Conservation (phyloP, 2,797 vertebrate genomes). For the Enteromius mattozi region DNA sequence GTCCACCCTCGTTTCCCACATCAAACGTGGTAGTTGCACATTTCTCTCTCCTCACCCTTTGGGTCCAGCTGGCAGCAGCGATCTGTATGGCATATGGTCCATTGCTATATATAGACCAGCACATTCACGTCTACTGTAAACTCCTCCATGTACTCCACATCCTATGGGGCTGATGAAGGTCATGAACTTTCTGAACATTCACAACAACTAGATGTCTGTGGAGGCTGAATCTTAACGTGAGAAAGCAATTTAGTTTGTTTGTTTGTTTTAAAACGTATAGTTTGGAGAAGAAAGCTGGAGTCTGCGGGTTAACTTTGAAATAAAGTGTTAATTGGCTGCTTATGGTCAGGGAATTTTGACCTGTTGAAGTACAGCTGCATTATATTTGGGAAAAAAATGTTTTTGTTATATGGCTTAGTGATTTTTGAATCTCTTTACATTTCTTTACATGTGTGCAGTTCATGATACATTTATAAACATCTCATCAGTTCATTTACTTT, state of each 20-base stretch:
- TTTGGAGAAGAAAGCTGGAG: conserved; percentile 10
- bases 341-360: not conserved
- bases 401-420: not conserved
- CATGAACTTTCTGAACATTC: conserved; percentile 3
- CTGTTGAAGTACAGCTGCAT: not conserved
- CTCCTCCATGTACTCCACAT: conserved; percentile 16
- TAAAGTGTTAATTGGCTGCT: conserved; percentile 63
- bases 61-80: conserved; percentile 39
- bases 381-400: not conserved
- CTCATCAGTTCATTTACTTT: not conserved
- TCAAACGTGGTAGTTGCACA: conserved; percentile 28
- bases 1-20: conserved; percentile 44
- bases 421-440: not conserved
- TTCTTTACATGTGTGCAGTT: not conserved
- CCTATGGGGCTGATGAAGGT: conserved; percentile 30
- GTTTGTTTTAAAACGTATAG: too few species aligned
- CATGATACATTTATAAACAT: not conserved
- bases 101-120: conserved; percentile 36
- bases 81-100: conserved; percentile 42
- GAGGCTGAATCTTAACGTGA: not conserved
- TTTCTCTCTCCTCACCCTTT: conserved; percentile 43
- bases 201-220: not conserved
- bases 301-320: conserved; percentile 55
- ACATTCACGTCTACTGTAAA: conserved; percentile 18
- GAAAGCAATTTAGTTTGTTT: not conserved